Percentiles rank a stretch among this genome's conserved stretches.
phyloP scores from a whole-genome alignment of 92 coral and sea anemone species.

The Isaurus tuberculatus region DNA sequence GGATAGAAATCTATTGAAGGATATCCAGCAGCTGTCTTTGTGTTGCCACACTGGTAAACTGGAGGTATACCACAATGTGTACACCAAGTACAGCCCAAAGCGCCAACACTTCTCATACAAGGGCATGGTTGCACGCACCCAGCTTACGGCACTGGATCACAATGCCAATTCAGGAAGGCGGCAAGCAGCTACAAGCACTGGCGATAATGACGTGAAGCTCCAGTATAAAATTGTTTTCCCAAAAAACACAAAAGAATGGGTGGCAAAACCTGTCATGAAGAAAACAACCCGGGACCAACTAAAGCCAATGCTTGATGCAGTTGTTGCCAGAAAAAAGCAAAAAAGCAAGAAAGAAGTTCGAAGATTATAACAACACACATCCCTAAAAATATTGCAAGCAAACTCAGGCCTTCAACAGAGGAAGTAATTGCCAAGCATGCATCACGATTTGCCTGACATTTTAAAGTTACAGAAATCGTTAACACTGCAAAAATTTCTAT shows the following conservation, averaged over 20 bases:
- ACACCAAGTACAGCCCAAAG: slow-evolving; percentile 24
- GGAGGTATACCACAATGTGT: slow-evolving; percentile 57
- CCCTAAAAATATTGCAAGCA: slow-evolving; percentile 44
- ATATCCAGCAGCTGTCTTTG: slow-evolving; percentile 55
- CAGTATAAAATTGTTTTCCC: slow-evolving; percentile 50
- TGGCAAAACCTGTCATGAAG: neutral
- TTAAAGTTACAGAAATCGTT: no score
- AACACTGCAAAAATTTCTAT: neutral
- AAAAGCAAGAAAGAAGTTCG: slow-evolving; percentile 51
- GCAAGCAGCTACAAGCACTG: slow-evolving; percentile 46
- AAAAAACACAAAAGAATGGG: neutral
- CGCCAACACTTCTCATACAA: slow-evolving; percentile 47
- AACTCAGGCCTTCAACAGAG: slow-evolving; percentile 36
- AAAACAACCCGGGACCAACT: neutral
- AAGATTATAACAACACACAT: slow-evolving; percentile 17
- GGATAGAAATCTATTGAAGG: slow-evolving; percentile 44
- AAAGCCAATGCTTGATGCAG: neutral
- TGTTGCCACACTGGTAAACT: slow-evolving; percentile 59
- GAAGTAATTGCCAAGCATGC: slow-evolving; percentile 34
- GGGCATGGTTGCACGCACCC: slow-evolving; percentile 9
- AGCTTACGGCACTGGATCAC: slow-evolving; percentile 58
- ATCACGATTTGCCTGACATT: slow-evolving; percentile 25
- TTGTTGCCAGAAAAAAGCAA: slow-evolving; percentile 22
- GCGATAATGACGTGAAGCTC: slow-evolving; percentile 38
- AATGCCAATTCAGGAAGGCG: slow-evolving; percentile 58